Evolutionary conservation across 2,113 vertebrate species (phyloP), one percentile per base, ranked within the genome.

Genomic region (Myodes glareolus): DNA sequence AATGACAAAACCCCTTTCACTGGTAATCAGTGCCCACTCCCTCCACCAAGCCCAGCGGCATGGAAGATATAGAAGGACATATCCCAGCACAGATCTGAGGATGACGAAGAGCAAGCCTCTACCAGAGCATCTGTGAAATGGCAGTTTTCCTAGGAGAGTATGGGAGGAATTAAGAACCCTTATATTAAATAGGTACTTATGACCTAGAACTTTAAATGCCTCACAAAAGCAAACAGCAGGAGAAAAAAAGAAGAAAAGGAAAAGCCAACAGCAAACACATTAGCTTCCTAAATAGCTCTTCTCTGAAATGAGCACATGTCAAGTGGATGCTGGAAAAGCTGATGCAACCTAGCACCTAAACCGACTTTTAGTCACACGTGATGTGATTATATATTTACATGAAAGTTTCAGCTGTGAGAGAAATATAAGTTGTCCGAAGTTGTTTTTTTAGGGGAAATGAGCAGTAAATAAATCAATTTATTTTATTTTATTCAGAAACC

Each of bases 11-110:
- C 17, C 52, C 52, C 36, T 94, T 93, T 88, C 94, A 92, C 12
- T 36, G 92, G 84, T 94, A 98, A 95, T 96, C 95, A 84, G 88
- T 95, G 88, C 33, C 72, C 61, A 94, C 72, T 92, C 88, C 92
- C 39, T 52, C 36, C 39, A 68, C 47, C n/a, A 81, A 77, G 88
- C 45, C 90, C 42, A 73, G 45, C 0, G 73, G 27, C 84, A 11
- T 11, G 65, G 91, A 86, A 23, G 80, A 77, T 72, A 92, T 7
- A 67, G 65, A 90, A 94, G 78, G n/a, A 31, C 78, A 88, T 23
- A 78, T 19, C 47, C 3, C 1, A 50, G 84, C 27, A 61, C 36
- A 88, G 10, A 61, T 39, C 1, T 70, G 73, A 94, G 90, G 67
- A 42, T 52, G 68, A 1, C 10, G 10, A 78, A 85, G 84, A 70